Evolutionary conservation across 2,797 vertebrate genomes (phyloP), one percentile per base, ranked within the genome.

Genomic region (Polyboroides typus): DNA sequence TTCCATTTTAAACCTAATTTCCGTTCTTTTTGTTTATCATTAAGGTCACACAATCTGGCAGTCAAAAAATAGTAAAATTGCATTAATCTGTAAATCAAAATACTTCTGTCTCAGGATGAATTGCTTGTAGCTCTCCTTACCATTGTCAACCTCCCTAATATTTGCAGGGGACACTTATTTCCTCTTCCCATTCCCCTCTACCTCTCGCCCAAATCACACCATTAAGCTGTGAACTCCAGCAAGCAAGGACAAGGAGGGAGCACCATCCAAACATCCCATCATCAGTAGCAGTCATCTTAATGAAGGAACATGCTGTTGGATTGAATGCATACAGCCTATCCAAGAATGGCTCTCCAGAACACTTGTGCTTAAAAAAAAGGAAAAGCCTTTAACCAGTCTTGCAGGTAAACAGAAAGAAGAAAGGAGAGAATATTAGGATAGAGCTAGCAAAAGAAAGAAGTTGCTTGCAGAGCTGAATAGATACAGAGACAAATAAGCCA

Each of bases 1-100:
- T 97, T 96, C 93, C 83, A 80, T 94, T 94, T 95, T 80, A 86
- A 96, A 90, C 45, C 34, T 71, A 16, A 89, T 93, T 96, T 92
- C 86, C 86, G 89, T 87, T 94, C 88, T 86, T 58, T 93, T 82
- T 80, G 66, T 92, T 95, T 92, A 71, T 92, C 42, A 52, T 59
- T 85, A 60, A 87, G 83, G 90, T 78, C 86, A 82, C 45, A 81
- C 22, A 68, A 47, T 81, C 22, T 87, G 38, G 55, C 67, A 92
- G 60, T 60, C 71, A 58, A 92, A 81, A 89, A 97, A n/a, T 23
- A 86, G 21, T 76, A 67, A 76, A 91, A 88, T 91, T 44, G 31
- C 11, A 71, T 88, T 79, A 59, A 55, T 81, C 55, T 66, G 17
- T 72, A 84, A 73, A 86, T 81, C 34, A 40, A 76, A 91, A 62